Evolutionary conservation across 2,797 vertebrate genomes (phyloP), one percentile per base, ranked within the genome.

Genomic region (Meda fulgida): DNA sequence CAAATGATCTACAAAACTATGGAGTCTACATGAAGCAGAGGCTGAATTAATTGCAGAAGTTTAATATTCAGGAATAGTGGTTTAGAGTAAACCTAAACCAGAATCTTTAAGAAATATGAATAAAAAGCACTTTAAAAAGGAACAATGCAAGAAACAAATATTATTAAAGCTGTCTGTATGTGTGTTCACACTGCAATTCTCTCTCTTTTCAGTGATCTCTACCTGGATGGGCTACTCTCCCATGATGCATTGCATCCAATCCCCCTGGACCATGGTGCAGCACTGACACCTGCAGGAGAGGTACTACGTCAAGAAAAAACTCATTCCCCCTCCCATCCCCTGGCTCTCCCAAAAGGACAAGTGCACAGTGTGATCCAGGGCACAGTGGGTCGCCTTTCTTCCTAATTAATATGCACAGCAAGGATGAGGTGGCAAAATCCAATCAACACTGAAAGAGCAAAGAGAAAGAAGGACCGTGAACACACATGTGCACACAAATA

Each of bases 211-310:
- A 48, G 29, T 51, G 86, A 92, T 90, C 83, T 92, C 91, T 69
- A 94, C 92, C 92, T 91, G 90, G 85, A 78, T 81, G 34, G 55
- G 51, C 55, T 71, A 11, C 29, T 43, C 51, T 92, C 92, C 93
- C 92, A 92, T 86, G 76, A 92, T 93, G 91, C 93, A 93, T 86
- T 93, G 90, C 92, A 91, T 84, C 63, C 76, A 58, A 82, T 88
- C 86, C 82, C 87, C 71, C 14, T 80, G 86, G 91, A 89, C 87
- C 86, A 82, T 92, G 90, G 94, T 93, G 93, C 94, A 90, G 92
- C 92, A 95, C 94, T 95, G 95, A 95, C 95, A 95, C 94, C 95
- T 95, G 94, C 94, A 91, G 90, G 90, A 80, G 43, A 80, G 38
- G 84, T 80, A 63, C 31, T 38, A 71, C 5, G 48, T 78, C 67